A percentile compares a stretch with the other conserved stretches of the same genome.
Evolutionary conservation across 2,888 invertebrate genomes (phyloP).

Genomic region (Chloromyia formosa): DNA sequence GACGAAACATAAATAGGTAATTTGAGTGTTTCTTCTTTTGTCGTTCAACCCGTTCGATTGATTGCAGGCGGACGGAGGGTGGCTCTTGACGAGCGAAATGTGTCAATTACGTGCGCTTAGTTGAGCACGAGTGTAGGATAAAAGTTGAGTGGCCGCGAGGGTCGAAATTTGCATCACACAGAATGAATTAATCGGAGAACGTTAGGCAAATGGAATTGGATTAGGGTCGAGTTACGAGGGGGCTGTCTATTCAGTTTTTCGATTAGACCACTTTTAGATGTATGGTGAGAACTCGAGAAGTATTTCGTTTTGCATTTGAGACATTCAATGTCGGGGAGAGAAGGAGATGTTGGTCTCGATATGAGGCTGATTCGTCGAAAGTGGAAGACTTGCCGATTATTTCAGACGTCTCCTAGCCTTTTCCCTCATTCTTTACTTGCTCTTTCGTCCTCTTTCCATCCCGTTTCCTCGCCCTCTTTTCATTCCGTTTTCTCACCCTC

Average conservation of each 20-base stretch:
- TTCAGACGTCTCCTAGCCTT: not conserved
- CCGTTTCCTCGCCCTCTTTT: not conserved
- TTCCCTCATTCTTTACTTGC: not conserved
- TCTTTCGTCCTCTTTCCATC: not conserved
- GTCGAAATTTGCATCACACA: not conserved
- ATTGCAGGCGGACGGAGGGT: not conserved
- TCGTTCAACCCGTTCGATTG: slow-evolving; percentile 9
- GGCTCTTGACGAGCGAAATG: not conserved
- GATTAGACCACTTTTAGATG: too few relatives aligned
- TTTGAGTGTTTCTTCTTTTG: slow-evolving; percentile 23
- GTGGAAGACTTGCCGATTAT: too few relatives aligned
- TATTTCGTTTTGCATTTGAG: too few relatives aligned
- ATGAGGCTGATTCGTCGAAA: too few relatives aligned
- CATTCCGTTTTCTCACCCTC: not conserved
- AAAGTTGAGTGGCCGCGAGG: not conserved
- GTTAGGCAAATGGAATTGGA: too few relatives aligned
- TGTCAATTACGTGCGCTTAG: slow-evolving; percentile 14
- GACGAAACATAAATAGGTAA: slow-evolving; percentile 63
- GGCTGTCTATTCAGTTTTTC: too few relatives aligned
- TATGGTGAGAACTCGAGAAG: too few relatives aligned
- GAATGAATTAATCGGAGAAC: not conserved
- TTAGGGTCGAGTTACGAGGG: too few relatives aligned
- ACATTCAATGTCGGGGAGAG: too few relatives aligned
- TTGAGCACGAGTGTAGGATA: not conserved
- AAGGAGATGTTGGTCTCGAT: too few relatives aligned